Conservation (phyloP, 2,888 invertebrate genomes). For the Drosophila seclusa region DNA sequence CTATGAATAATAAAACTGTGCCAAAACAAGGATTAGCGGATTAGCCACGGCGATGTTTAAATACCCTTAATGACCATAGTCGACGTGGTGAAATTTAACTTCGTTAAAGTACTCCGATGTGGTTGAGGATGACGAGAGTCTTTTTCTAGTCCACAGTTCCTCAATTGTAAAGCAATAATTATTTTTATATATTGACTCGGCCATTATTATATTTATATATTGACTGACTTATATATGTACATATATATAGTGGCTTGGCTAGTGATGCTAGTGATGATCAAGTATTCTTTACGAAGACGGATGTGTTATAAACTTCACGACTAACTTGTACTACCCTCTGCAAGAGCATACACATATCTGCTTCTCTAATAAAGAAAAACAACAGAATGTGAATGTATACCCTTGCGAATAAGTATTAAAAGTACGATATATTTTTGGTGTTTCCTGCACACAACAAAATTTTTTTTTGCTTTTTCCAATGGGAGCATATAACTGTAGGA, state of each 20-base stretch:
- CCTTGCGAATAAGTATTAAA: conserved; percentile 1
- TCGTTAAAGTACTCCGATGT: neutral
- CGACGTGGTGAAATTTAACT: neutral
- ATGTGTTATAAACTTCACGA: neutral
- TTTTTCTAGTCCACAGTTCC: neutral
- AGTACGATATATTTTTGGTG: neutral
- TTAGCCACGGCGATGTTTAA: neutral
- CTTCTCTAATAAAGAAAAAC: neutral
- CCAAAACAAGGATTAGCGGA: neutral
- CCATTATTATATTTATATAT: neutral
- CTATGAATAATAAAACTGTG: neutral
- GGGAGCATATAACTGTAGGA: neutral
- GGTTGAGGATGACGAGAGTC: neutral
- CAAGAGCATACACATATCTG: neutral
- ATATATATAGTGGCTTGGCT: neutral
- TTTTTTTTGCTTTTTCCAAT: neutral
- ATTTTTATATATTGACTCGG: neutral
- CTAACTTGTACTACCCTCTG: neutral
- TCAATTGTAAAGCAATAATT: neutral
- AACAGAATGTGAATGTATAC: neutral
- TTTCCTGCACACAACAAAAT: neutral
- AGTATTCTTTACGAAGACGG: neutral
- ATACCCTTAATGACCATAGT: neutral
- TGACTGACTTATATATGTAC: no score
- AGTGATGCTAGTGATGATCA: neutral